Percentiles rank a stretch among this genome's conserved stretches.
phyloP scores from a whole-genome alignment of 2,888 invertebrate species.

The Drosophila nr. perissopoda region DNA sequence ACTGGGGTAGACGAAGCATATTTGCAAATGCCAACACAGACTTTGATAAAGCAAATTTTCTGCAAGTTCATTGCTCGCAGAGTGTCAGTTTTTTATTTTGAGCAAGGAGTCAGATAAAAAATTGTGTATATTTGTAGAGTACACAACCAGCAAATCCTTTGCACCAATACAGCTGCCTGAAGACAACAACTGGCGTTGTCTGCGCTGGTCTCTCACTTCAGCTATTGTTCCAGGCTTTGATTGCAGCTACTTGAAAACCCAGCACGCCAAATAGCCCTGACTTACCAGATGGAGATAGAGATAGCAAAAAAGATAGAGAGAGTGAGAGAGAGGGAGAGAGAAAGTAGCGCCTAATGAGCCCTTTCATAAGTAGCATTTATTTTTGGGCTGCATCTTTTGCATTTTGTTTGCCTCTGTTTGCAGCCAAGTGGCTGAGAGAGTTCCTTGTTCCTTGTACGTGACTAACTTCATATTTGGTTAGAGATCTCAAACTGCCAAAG shows the following conservation, averaged over 20 bases:
- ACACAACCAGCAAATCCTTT: conserved; percentile 59
- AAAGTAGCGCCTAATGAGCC: conserved; percentile 52
- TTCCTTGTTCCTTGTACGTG: conserved; percentile 43
- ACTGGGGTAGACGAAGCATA: conserved; percentile 30
- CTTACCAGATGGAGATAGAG: conserved; percentile 1
- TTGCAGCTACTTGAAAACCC: conserved; percentile 71
- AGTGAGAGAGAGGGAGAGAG: background rate
- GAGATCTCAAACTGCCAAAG: conserved; percentile 35
- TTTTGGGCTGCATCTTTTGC: conserved; percentile 62
- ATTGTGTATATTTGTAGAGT: conserved; percentile 5
- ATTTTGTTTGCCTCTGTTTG: conserved; percentile 31
- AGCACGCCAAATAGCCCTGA: conserved; percentile 39
- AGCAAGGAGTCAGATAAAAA: conserved; percentile 1
- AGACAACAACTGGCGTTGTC: conserved; percentile 27
- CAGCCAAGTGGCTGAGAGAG: conserved; percentile 43
- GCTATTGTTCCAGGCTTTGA: conserved; percentile 62
- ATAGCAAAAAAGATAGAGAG: background rate
- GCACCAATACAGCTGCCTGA: conserved; percentile 71
- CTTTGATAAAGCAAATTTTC: conserved; percentile 38
- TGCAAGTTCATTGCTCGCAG: conserved; percentile 68
- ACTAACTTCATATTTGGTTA: conserved; percentile 60
- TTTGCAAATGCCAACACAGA: conserved; percentile 55
- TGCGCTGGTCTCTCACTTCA: conserved; percentile 4
- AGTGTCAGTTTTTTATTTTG: conserved; percentile 34
- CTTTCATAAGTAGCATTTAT: conserved; percentile 71